These are phyloP conservation scores for Mugil cephalus DNA, from an alignment of 2,113 vertebrate genomes.

Conservation along the genomic window DNA sequence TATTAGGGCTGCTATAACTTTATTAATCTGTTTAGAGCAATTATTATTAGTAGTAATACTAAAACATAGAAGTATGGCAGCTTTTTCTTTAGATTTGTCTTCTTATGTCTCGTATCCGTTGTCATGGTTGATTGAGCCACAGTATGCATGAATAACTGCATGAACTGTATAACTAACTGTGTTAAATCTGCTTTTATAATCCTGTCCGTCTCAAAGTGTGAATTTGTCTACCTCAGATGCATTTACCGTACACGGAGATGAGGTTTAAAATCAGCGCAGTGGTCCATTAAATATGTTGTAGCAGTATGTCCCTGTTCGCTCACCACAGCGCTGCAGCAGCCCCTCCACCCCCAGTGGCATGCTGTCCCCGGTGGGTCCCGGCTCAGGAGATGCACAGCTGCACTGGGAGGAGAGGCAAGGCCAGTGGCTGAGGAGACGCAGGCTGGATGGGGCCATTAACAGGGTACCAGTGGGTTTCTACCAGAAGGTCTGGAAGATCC, in stretches of 20 bases:
- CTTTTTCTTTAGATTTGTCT: constrained; percentile 22
- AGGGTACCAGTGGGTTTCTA: constrained; percentile 98
- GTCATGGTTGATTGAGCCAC: too few relatives aligned
- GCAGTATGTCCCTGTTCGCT: not conserved
- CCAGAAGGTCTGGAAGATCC: constrained; percentile 97
- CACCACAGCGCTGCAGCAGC: constrained; percentile 90
- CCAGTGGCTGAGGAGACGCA: constrained; percentile 95
- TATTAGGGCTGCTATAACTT: too few relatives aligned
- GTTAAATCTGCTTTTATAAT: too few relatives aligned
- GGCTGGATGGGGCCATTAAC: constrained; percentile 97
- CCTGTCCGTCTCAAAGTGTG: too few relatives aligned
- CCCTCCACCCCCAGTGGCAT: constrained; percentile 93
- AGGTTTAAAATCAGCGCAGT: constrained; percentile 16
- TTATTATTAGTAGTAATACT: not conserved
- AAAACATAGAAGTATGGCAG: not conserved
- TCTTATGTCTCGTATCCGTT: constrained; percentile 1
- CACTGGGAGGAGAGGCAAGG: constrained; percentile 94
- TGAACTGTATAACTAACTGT: not conserved
- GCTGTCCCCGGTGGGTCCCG: constrained; percentile 85
- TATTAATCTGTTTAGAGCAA: not conserved
- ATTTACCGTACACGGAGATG: constrained; percentile 13
- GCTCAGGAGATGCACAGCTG: constrained; percentile 76
- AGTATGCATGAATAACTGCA: constrained; percentile 42
- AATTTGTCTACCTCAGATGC: too few relatives aligned
- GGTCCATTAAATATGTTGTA: not conserved